Evolutionary conservation across 2,797 vertebrate genomes (phyloP), one percentile per base, ranked within the genome.

Genomic region (Labroides dimidiatus): DNA sequence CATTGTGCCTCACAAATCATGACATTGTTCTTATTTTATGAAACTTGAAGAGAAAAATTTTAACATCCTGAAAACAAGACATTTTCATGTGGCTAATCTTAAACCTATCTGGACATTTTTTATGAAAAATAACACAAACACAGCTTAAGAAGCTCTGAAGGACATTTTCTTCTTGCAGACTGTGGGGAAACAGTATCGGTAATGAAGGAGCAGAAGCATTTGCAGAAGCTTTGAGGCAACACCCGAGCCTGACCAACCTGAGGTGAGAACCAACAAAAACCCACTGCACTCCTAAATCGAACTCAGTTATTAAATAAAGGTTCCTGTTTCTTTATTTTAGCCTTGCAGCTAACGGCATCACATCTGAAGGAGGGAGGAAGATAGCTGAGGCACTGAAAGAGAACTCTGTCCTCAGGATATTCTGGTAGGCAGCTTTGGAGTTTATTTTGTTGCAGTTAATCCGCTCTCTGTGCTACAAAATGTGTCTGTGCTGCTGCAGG

Each of bases 141-240:
- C 24, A 27, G 24, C 24, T 27, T 27, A 6, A 33, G 37, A 4
- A 33, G 30, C 30, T 39, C 37, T 39, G 8, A 12, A 12, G 10
- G 19, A 48, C 44, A 8, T 52, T 4, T 68, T 20, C 4, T 52
- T 4, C 54, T 51, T 69, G 77, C 86, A 98, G 97, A 53, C 98
- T 99, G 97, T 99, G 97, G 97, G 97, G 97, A 9, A 99, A 99
- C 87, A 89, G 79, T 1, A 94, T 99, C 0, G 95, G 97, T 2
- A 96, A 99, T 0, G 94, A 96, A 81, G 97, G 97, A 14, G 97
- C 97, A 2, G 91, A 91, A 45, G 96, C 96, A 0, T 99, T 99
- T 3, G 96, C 96, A 0, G 95, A 95, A 51, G 96, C 96, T 23
- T 69, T 99, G 86, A 94, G 82, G 87, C 92, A 95, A 81, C 96